Percentiles rank a stretch among this genome's conserved stretches.
Evolutionary conservation across 1,140 invertebrate genomes (phyloP).

Genomic region (Batillaria attramentaria): DNA sequence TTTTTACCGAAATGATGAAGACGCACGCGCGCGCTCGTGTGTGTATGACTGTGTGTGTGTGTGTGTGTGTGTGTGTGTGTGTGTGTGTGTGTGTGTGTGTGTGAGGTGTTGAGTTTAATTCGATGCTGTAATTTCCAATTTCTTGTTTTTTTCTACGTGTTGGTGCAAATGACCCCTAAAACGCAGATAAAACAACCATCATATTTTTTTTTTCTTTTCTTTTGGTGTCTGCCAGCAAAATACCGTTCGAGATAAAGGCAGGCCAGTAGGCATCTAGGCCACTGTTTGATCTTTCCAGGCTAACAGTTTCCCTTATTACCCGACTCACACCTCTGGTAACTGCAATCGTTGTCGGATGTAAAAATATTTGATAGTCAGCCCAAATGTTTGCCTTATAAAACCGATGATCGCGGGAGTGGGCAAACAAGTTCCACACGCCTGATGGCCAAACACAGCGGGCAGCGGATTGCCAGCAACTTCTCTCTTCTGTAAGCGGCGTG

Average conservation of each 20-base stretch:
- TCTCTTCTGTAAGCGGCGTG: conserved; percentile 5
- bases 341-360: neutral
- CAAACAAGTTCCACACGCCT: conserved; percentile 1
- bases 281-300: neutral
- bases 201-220: too few relatives aligned
- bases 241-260: neutral
- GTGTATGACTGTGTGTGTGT: too few relatives aligned
- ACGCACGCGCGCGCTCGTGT: too few relatives aligned
- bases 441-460: neutral
- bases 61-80: too few relatives aligned
- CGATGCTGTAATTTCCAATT: too few relatives aligned
- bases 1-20: too few relatives aligned
- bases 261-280: neutral
- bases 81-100: too few relatives aligned
- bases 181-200: too few relatives aligned
- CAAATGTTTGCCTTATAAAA: conserved; percentile 6
- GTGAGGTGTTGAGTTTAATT: too few relatives aligned
- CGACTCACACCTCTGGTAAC: conserved; percentile 6
- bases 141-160: too few relatives aligned
- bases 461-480: neutral
- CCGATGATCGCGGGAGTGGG: conserved; percentile 16
- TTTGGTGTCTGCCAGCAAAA: too few relatives aligned
- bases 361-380: conserved; percentile 12
- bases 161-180: too few relatives aligned
- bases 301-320: neutral